phyloP scores from a whole-genome alignment of 2,113 vertebrate genomes.

The Setophaga kirtlandii region DNA sequence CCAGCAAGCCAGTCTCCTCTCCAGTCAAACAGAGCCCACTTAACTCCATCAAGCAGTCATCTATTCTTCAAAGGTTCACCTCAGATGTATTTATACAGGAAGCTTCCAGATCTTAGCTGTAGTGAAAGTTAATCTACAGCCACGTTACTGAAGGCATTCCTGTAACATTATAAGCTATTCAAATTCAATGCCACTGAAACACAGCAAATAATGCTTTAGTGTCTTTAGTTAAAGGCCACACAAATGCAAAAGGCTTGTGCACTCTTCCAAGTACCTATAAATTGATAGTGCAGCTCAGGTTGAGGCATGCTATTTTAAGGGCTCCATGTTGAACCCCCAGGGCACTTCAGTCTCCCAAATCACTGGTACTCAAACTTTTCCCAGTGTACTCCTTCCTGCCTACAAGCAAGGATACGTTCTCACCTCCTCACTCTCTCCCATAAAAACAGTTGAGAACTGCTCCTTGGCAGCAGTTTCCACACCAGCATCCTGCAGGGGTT shows the following conservation, averaged over 20 bases:
- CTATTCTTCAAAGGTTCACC: constrained; percentile 7
- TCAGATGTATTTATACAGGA: neutral
- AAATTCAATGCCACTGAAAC: constrained; percentile 17
- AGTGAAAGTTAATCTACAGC: constrained; percentile 30
- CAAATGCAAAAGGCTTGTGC: neutral
- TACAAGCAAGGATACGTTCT: neutral
- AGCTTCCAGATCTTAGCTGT: constrained; percentile 30
- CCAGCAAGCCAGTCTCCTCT: neutral
- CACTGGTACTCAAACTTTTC: neutral
- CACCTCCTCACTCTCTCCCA: neutral
- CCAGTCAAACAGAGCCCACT: neutral
- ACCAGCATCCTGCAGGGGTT: neutral
- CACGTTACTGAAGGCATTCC: constrained; percentile 5
- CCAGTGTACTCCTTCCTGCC: neutral
- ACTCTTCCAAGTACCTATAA: constrained; percentile 17
- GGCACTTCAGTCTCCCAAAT: constrained; percentile 12
- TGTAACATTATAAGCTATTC: neutral
- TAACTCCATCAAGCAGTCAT: neutral
- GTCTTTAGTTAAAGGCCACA: constrained; percentile 7
- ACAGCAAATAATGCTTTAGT: constrained; percentile 29
- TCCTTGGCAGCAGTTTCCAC: neutral
- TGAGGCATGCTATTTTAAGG: constrained; percentile 16
- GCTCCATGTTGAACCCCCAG: neutral
- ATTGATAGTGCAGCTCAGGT: constrained; percentile 32
- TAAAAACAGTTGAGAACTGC: neutral